These are phyloP conservation scores for Hestina assimilis DNA, from an alignment of 1,140 invertebrate genomes.

Conservation along the genomic window DNA sequence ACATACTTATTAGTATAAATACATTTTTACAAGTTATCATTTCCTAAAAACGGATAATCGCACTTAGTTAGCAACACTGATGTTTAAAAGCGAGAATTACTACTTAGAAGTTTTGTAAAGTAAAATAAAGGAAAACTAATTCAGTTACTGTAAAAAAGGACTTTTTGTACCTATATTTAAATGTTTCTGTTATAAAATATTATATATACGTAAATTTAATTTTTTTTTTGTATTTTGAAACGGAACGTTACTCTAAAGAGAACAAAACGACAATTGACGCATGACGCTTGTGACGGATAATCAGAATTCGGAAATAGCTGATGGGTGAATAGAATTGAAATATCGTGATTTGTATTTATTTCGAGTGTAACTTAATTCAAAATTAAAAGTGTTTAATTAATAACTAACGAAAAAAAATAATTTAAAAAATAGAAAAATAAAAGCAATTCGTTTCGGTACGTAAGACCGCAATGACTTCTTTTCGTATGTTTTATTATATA, in stretches of 20 bases:
- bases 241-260: slow-evolving; percentile 16
- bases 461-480: slow-evolving; percentile 36
- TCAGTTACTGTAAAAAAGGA: too few species aligned
- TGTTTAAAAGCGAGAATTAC: too few species aligned
- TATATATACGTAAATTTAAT: too few species aligned
- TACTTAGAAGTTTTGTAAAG: too few species aligned
- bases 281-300: slow-evolving; percentile 37
- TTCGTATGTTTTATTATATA: slow-evolving; percentile 26
- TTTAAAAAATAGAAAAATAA: slow-evolving; percentile 28
- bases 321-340: slow-evolving; percentile 24
- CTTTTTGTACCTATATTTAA: too few species aligned
- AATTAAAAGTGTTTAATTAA: slow-evolving; percentile 27
- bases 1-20: too few species aligned
- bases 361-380: slow-evolving; percentile 14
- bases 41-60: too few species aligned
- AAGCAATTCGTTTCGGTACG: slow-evolving; percentile 43
- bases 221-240: too few species aligned
- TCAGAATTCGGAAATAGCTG: slow-evolving; percentile 33
- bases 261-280: slow-evolving; percentile 28
- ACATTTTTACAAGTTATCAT: too few species aligned
- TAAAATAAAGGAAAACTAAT: too few species aligned
- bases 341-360: slow-evolving; percentile 22
- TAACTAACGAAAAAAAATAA: slow-evolving; percentile 27
- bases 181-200: too few species aligned
- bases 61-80: too few species aligned